These are phyloP conservation scores for Auanema sp. DNA, from an alignment of 2,888 invertebrate species.

Conservation along the genomic window DNA sequence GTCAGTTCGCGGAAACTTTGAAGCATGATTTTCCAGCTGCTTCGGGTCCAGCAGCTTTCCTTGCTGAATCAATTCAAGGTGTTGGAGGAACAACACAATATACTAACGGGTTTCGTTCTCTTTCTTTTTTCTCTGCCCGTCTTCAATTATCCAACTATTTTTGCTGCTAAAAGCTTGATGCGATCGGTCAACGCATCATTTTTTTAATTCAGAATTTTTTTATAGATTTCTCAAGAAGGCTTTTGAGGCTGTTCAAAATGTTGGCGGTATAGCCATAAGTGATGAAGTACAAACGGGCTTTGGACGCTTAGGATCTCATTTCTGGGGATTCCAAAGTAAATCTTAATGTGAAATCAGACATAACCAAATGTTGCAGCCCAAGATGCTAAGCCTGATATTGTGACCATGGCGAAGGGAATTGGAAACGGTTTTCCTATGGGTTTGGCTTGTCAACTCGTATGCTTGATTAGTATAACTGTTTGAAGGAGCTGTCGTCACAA, in stretches of 20 bases:
- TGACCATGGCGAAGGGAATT: conserved; percentile 88
- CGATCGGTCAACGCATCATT: too few species aligned
- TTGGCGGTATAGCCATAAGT: conserved; percentile 85
- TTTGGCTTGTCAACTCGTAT: background rate
- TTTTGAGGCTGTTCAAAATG: conserved; percentile 76
- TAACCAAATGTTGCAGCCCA: conserved; percentile 69
- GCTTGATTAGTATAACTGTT: background rate
- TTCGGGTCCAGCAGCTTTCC: conserved; percentile 79
- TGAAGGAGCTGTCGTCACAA: conserved; percentile 84
- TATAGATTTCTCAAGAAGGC: conserved; percentile 78
- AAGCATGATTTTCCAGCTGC: conserved; percentile 75
- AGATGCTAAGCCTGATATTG: conserved; percentile 85
- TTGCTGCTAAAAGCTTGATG: conserved; percentile 6
- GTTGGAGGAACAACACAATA: conserved; percentile 91
- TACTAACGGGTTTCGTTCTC: conserved; percentile 68
- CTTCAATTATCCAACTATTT: background rate
- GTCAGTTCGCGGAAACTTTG: conserved; percentile 80
- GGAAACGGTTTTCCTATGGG: conserved; percentile 92
- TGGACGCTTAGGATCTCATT: conserved; percentile 87
- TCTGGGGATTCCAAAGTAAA: conserved; percentile 85
- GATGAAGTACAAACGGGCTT: conserved; percentile 95
- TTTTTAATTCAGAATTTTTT: background rate
- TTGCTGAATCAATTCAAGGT: conserved; percentile 92
- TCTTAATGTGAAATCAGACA: background rate
- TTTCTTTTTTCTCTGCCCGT: background rate